Evolutionary conservation across 1,140 invertebrate genomes (phyloP).

Genomic region (Aradophagus sp.): DNA sequence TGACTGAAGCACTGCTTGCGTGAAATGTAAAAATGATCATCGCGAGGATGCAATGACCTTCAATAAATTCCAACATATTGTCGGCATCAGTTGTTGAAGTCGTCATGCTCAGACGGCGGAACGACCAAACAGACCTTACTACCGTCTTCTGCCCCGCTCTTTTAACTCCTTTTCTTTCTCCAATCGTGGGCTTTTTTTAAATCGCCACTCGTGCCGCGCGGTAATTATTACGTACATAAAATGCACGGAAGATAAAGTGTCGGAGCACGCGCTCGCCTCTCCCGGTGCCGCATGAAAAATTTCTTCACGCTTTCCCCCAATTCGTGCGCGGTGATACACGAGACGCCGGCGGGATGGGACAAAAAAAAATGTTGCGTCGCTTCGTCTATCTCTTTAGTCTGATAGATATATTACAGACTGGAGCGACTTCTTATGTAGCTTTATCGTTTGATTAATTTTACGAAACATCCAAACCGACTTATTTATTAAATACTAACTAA

Average conservation of each 20-base stretch:
- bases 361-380: slow-evolving; percentile 17
- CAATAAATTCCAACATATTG: slow-evolving; percentile 43
- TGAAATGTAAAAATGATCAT: slow-evolving; percentile 31
- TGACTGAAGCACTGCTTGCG: slow-evolving; percentile 17
- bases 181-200: slow-evolving; percentile 46
- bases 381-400: slow-evolving; percentile 25
- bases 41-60: slow-evolving; percentile 49
- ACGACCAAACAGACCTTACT: slow-evolving; percentile 59
- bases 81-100: slow-evolving; percentile 46
- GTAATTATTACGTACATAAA: slow-evolving; percentile 42
- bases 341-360: slow-evolving; percentile 7
- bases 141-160: slow-evolving; percentile 44
- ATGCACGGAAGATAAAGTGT: slow-evolving; percentile 43
- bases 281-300: slow-evolving; percentile 41
- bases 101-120: slow-evolving; percentile 49
- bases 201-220: slow-evolving; percentile 25
- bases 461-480: no score
- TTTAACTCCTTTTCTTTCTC: slow-evolving; percentile 21
- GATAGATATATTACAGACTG: slow-evolving; percentile 3
- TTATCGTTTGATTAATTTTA: no score
- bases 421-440: no score
- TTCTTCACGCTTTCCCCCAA: slow-evolving; percentile 16
- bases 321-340: neutral
- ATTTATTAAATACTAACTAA: no score
- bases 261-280: slow-evolving; percentile 53